Conservation (phyloP, 2,797 vertebrate species). For the Lithobates sylvaticus region DNA sequence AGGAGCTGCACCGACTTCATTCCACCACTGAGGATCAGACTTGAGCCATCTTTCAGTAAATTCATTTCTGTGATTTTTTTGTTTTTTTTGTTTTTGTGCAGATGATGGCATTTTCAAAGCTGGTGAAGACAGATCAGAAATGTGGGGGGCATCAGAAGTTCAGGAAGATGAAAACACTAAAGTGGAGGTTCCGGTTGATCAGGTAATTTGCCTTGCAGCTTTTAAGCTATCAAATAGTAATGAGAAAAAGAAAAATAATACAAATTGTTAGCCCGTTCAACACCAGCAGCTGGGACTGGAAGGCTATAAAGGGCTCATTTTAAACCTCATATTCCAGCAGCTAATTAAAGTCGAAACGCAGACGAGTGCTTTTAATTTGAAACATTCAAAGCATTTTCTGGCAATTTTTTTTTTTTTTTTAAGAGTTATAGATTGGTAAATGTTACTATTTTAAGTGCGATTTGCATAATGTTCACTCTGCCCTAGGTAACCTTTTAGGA, state of each 20-base stretch:
- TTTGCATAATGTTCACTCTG: conserved; percentile 47
- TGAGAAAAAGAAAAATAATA: conserved; percentile 64
- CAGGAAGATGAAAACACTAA: conserved; percentile 81
- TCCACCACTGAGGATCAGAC: conserved; percentile 75
- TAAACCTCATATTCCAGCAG: conserved; percentile 61
- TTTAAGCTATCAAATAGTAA: conserved; percentile 63
- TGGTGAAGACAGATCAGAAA: conserved; percentile 72
- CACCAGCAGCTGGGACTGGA: conserved; percentile 56
- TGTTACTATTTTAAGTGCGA: conserved; percentile 41
- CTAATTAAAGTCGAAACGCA: conserved; percentile 61
- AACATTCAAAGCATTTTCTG: conserved; percentile 47
- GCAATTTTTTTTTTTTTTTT: conserved; percentile 33
- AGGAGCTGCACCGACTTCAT: conserved; percentile 60
- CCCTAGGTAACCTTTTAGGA: conserved; percentile 30
- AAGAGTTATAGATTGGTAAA: conserved; percentile 38
- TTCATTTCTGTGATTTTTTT: conserved; percentile 21
- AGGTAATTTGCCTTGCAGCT: conserved; percentile 68
- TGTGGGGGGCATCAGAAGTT: conserved; percentile 73
- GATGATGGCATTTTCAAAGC: conserved; percentile 80
- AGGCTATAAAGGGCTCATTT: conserved; percentile 61
- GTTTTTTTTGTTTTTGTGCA: conserved; percentile 60
- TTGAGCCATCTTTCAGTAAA: conserved; percentile 68
- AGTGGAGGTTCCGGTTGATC: conserved; percentile 78
- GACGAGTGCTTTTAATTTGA: conserved; percentile 56
- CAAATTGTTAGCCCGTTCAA: conserved; percentile 58